Conservation (phyloP, 2,797 vertebrate genomes). For the Labroides dimidiatus region DNA sequence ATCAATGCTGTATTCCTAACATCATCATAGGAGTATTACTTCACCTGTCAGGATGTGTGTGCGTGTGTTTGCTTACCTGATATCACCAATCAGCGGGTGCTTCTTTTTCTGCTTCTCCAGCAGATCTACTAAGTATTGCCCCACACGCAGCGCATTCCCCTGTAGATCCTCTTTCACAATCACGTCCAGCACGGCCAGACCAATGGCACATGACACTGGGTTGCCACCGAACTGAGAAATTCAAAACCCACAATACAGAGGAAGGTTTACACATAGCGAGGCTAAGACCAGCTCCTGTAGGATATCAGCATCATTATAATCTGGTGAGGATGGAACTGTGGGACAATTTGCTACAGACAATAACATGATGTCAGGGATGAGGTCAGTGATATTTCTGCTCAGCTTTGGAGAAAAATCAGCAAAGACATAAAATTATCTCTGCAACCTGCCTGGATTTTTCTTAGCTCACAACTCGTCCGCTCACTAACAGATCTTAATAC, state of each 20-base stretch:
- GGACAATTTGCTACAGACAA: conserved; percentile 2
- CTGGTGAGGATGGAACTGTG: background rate
- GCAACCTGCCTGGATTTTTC: background rate
- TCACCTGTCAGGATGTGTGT: background rate
- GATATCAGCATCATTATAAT: conserved; percentile 1
- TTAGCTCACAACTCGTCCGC: no score
- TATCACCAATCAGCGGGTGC: conserved; percentile 92
- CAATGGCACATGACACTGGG: conserved; percentile 96
- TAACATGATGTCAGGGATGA: conserved; percentile 9
- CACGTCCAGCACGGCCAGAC: conserved; percentile 92
- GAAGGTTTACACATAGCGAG: conserved; percentile 19
- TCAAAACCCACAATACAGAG: conserved; percentile 34
- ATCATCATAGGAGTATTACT: no score
- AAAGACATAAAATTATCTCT: no score
- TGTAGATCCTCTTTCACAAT: conserved; percentile 93
- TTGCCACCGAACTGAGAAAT: conserved; percentile 94
- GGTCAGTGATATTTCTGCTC: conserved; percentile 16
- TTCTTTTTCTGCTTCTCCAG: conserved; percentile 89
- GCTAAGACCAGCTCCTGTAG: background rate
- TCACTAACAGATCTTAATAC: no score
- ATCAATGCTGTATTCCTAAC: no score
- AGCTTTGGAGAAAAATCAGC: conserved; percentile 1
- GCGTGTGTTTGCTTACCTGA: conserved; percentile 84
- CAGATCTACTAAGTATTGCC: conserved; percentile 86
- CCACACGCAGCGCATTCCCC: conserved; percentile 90